phyloP scores from a whole-genome alignment of 1,140 invertebrate species.

The Drosophila sp. region DNA sequence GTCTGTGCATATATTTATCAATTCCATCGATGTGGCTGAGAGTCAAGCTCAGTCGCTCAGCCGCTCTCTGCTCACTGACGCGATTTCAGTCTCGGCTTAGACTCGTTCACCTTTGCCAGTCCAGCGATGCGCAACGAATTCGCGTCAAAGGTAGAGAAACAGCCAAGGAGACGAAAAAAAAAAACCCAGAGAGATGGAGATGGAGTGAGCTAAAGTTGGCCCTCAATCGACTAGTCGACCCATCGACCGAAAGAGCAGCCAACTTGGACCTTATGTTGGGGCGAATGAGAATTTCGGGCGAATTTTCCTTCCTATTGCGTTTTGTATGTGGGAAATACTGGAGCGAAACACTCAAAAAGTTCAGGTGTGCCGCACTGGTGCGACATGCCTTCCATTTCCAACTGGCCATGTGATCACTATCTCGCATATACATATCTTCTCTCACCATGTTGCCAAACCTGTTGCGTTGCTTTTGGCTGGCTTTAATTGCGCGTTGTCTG shows the following conservation, averaged over 20 bases:
- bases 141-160: neutral
- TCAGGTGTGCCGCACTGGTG: neutral
- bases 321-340: too few relatives aligned
- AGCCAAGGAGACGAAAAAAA: conserved; percentile 1
- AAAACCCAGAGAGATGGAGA: neutral
- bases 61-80: conserved; percentile 44
- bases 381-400: neutral
- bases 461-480: conserved; percentile 40
- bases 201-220: conserved; percentile 21
- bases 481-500: conserved; percentile 43
- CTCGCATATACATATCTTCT: conserved; percentile 29
- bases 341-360: too few relatives aligned
- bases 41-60: conserved; percentile 7
- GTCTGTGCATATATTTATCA: conserved; percentile 39
- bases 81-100: conserved; percentile 22
- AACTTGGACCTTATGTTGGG: neutral
- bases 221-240: neutral
- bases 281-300: too few relatives aligned
- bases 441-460: conserved; percentile 56
- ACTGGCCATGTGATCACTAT: conserved; percentile 19
- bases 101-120: conserved; percentile 36
- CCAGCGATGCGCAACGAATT: conserved; percentile 56
- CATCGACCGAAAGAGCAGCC: neutral
- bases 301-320: too few relatives aligned
- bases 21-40: conserved; percentile 18